Evolutionary conservation across 1,140 invertebrate species (phyloP), one percentile per base, ranked within the genome.

Genomic region (Cydia strobilella): DNA sequence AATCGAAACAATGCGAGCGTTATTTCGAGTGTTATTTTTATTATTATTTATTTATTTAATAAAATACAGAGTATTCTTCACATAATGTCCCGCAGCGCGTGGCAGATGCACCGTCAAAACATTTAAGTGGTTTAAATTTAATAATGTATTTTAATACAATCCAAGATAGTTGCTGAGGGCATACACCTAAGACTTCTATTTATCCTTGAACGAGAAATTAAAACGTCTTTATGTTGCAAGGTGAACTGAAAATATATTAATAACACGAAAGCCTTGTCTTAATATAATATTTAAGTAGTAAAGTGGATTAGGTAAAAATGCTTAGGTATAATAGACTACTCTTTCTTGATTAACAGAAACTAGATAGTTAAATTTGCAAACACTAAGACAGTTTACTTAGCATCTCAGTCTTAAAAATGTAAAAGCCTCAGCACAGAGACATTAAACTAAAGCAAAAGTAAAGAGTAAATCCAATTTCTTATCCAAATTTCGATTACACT

Each of bases 401-500:
- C 15, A 23, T 59, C n/a, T 59, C n/a, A 23, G 18, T 23, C 54
- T 59, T 59, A 59, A 59, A 59, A 59, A 59, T 59, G 1, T 59
- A 59, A 59, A 59, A 7, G 20, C 20, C 54, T 59, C 54, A n/a
- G 3, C 13, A 15, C 48, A 69, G 35, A 39, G 63, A 66, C 31
- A 69, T 69, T n/a, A 6, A 69, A 69, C 65, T 35, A 27, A 35
- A 69, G 65, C n/a, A 69, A 69, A 69, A 69, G 65, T 39, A 66
- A 66, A 66, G 13, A 66, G 31, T 31, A 69, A 69, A 69, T 69
- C 31, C 65, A 69, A 69, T 69, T 69, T 35, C 65, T 69, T 42
- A 18, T 69, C 65, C 65, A 69, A 69, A 69, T 69, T 69, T 69
- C n/a, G 65, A 69, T 69, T 69, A 69, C 18, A 69, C 65, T 69